Conservation (phyloP, 2,888 invertebrate species). For the Papilio protenor region DNA sequence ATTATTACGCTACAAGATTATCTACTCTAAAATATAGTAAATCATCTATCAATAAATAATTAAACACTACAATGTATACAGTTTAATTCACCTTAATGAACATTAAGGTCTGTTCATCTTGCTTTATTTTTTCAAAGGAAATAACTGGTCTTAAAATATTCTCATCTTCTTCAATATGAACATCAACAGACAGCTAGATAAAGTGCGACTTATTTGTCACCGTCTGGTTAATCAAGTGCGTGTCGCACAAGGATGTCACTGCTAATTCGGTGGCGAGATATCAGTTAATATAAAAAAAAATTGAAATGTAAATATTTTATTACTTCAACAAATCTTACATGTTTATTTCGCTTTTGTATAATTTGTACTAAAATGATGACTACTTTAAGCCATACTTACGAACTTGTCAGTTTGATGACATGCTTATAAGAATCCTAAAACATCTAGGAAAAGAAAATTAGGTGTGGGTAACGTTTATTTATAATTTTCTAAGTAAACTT, state of each 20-base stretch:
- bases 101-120: not conserved
- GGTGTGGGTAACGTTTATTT: not conserved
- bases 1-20: too few relatives aligned
- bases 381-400: not conserved
- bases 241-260: constrained; percentile 48
- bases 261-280: constrained; percentile 27
- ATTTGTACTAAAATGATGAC: not conserved
- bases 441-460: too few relatives aligned
- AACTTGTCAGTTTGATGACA: too few relatives aligned
- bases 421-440: too few relatives aligned
- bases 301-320: not conserved
- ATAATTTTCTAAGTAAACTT: constrained; percentile 62
- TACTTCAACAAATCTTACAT: not conserved
- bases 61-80: not conserved
- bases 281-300: not conserved
- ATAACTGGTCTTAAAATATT: not conserved
- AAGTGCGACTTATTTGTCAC: constrained; percentile 70
- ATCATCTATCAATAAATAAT: not conserved
- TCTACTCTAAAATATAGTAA: not conserved
- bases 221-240: constrained; percentile 66
- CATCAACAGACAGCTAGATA: constrained; percentile 57
- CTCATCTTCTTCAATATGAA: constrained; percentile 61
- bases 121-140: not conserved
- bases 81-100: too few relatives aligned
- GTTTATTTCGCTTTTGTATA: too few relatives aligned